Conservation (phyloP, 2,797 vertebrate genomes). For the Typhlichthys subterraneus region DNA sequence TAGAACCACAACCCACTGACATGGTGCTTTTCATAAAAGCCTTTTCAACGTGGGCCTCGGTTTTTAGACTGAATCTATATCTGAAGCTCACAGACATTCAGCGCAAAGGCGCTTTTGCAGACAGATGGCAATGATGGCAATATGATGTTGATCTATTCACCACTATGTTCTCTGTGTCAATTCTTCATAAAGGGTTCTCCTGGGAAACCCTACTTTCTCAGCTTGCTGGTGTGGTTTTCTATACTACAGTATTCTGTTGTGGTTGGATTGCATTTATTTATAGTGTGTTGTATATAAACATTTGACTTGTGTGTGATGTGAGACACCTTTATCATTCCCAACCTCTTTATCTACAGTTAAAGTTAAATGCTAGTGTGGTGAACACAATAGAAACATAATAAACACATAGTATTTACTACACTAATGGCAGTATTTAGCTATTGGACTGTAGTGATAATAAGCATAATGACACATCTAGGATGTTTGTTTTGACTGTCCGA, state of each 20-base stretch:
- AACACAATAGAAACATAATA: no score
- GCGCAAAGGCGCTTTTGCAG: background rate
- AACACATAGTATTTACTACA: no score
- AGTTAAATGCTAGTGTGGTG: no score
- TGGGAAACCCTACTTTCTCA: background rate
- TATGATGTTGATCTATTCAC: conserved; percentile 26
- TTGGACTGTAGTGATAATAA: no score
- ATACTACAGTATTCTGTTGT: background rate
- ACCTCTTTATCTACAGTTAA: no score
- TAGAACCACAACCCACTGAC: conserved; percentile 25
- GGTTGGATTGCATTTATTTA: no score
- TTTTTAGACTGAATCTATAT: conserved; percentile 8
- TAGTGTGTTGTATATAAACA: no score
- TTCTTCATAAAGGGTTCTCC: background rate
- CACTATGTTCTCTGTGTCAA: conserved; percentile 6
- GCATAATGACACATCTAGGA: no score
- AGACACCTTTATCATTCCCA: no score
- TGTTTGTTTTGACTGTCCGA: conserved; percentile 16
- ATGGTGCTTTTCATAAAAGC: background rate
- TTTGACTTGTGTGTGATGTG: no score
- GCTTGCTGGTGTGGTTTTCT: background rate
- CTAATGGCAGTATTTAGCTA: no score
- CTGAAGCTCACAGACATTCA: conserved; percentile 21
- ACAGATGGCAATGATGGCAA: conserved; percentile 38
- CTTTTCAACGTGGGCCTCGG: background rate